A percentile compares a stretch with the other conserved stretches of the same genome.
phyloP scores from a whole-genome alignment of 1,140 invertebrate species.

The Trachymyrmex septentrionalis region DNA sequence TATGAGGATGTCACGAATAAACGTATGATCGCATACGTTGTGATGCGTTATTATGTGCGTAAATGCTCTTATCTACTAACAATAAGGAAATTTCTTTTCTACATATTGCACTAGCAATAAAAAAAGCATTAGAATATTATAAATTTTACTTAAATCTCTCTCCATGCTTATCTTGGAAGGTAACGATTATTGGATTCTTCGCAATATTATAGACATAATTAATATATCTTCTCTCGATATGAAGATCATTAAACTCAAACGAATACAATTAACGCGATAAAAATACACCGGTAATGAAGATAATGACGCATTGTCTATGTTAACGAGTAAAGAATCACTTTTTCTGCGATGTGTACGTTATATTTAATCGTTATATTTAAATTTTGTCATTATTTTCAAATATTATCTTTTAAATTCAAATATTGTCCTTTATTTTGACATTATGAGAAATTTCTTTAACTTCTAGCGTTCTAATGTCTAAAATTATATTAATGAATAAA shows the following conservation, averaged over 20 bases:
- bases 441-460: no score
- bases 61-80: not conserved
- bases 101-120: not conserved
- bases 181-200: not conserved
- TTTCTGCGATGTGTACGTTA: not conserved
- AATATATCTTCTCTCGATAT: not conserved
- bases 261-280: no score
- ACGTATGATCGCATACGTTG: not conserved
- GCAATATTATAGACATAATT: slow-evolving; percentile 5
- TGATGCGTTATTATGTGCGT: not conserved
- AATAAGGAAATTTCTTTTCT: not conserved
- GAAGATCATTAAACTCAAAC: no score
- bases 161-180: not conserved
- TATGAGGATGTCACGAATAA: not conserved
- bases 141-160: slow-evolving; percentile 26
- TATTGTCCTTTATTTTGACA: no score
- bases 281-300: not conserved
- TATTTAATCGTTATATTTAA: not conserved
- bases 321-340: slow-evolving; percentile 2
- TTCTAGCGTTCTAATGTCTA: no score
- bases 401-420: no score
- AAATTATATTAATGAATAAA: no score
- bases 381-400: no score
- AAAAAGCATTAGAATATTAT: not conserved
- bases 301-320: not conserved